A percentile compares a stretch with the other conserved stretches of the same genome.
These are phyloP conservation scores for Phylloscopus collybita DNA, from an alignment of 2,797 vertebrate genomes.

Conservation along the genomic window DNA sequence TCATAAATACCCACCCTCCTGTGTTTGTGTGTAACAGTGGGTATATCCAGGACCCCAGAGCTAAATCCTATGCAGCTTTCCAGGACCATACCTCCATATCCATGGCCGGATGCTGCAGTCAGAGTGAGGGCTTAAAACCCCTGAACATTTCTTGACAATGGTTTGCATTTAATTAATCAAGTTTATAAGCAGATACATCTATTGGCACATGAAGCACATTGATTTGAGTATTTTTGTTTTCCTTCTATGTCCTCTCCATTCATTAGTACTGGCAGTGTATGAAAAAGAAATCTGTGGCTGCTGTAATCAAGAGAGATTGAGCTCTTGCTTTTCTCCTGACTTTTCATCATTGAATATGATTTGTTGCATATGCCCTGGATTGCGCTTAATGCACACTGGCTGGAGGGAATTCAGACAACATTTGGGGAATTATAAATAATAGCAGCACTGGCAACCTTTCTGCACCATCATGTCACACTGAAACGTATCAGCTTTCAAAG, in stretches of 20 bases:
- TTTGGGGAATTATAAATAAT: conserved; percentile 38
- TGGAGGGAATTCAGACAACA: background rate
- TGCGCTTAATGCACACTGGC: conserved; percentile 23
- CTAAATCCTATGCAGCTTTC: background rate
- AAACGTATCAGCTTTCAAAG: conserved; percentile 1
- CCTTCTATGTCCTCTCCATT: conserved; percentile 11
- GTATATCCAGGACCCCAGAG: background rate
- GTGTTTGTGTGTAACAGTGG: background rate
- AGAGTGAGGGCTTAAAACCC: background rate
- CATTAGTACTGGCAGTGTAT: conserved; percentile 10
- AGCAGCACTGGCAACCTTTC: background rate
- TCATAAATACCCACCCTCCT: fast-evolving
- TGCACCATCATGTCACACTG: background rate
- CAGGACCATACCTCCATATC: fast-evolving
- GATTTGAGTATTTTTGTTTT: conserved; percentile 28
- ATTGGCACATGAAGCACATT: background rate
- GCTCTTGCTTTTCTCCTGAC: conserved; percentile 28
- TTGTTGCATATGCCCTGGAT: conserved; percentile 43
- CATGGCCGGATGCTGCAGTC: background rate
- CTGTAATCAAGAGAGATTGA: conserved; percentile 48
- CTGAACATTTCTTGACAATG: background rate
- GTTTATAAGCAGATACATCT: background rate
- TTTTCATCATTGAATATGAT: conserved; percentile 47
- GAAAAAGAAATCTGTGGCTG: conserved; percentile 43
- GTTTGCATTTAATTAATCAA: conserved; percentile 3